These are phyloP conservation scores for Ectemnius cavifrons DNA, from an alignment of 2,888 invertebrate genomes.

Conservation along the genomic window DNA sequence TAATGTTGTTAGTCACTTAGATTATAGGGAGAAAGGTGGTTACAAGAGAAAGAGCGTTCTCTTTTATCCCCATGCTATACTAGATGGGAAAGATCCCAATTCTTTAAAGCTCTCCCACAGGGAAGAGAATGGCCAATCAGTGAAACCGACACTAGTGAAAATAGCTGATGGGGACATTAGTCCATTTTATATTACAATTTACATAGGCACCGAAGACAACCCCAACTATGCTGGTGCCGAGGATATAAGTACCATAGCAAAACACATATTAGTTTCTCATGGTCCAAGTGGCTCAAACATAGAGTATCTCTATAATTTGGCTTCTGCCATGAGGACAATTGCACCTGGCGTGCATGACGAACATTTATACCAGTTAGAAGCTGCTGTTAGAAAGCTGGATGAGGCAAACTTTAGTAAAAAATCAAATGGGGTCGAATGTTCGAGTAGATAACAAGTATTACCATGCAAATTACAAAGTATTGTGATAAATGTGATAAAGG, in stretches of 20 bases:
- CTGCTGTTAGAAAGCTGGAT: constrained; percentile 79
- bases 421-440: neutral
- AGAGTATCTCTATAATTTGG: constrained; percentile 94
- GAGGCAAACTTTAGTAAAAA: constrained; percentile 33
- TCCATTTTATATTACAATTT: constrained; percentile 86
- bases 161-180: constrained; percentile 65
- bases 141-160: neutral
- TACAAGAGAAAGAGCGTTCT: constrained; percentile 86
- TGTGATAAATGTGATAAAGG: neutral
- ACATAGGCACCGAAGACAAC: constrained; percentile 90
- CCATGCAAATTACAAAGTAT: neutral
- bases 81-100: constrained; percentile 58
- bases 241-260: constrained; percentile 87
- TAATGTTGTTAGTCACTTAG: constrained; percentile 88
- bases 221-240: constrained; percentile 89
- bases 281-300: constrained; percentile 95
- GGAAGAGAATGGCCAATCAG: constrained; percentile 4
- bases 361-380: constrained; percentile 88
- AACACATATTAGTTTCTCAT: constrained; percentile 84
- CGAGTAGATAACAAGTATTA: neutral
- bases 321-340: constrained; percentile 86
- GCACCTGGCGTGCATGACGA: constrained; percentile 86
- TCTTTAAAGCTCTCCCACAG: constrained; percentile 28
- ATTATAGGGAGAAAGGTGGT: constrained; percentile 95
- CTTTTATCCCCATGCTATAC: constrained; percentile 83